Evolutionary conservation across 2,888 invertebrate genomes (phyloP).

Genomic region (Byasa hedistus): DNA sequence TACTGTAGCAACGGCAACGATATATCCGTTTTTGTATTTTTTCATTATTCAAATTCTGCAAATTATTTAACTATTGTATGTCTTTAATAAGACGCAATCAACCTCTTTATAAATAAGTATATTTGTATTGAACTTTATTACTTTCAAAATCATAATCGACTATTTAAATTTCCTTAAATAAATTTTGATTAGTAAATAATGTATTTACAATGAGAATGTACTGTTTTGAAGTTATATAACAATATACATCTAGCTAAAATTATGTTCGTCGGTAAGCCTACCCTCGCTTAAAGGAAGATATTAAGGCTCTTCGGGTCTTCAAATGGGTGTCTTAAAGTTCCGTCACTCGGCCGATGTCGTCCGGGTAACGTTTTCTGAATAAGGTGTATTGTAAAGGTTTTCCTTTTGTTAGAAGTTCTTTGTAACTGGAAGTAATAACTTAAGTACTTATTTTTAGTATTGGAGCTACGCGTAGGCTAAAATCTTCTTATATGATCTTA

Average conservation of each 20-base stretch:
- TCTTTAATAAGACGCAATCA: too few species aligned
- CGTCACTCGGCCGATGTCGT: background rate
- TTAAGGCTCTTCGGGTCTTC: background rate
- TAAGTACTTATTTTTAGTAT: background rate
- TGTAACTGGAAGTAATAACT: background rate
- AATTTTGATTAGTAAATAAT: too few species aligned
- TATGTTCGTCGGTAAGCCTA: background rate
- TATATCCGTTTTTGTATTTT: too few species aligned
- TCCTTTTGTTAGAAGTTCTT: background rate
- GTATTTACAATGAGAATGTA: background rate
- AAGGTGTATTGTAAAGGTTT: background rate
- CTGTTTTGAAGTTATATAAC: background rate
- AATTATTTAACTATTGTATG: too few species aligned
- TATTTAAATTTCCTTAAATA: too few species aligned
- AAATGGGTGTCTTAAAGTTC: background rate
- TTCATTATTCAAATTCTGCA: too few species aligned
- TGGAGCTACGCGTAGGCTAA: background rate
- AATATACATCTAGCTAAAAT: background rate
- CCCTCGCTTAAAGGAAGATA: conserved; percentile 2
- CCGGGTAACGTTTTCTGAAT: background rate
- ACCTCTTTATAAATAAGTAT: too few species aligned
- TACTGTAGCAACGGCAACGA: too few species aligned
- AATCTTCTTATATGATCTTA: too few species aligned
- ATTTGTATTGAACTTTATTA: too few species aligned
- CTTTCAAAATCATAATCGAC: too few species aligned